Evolutionary conservation across 1,140 invertebrate genomes (phyloP).

Genomic region (Dreissena polymorpha): DNA sequence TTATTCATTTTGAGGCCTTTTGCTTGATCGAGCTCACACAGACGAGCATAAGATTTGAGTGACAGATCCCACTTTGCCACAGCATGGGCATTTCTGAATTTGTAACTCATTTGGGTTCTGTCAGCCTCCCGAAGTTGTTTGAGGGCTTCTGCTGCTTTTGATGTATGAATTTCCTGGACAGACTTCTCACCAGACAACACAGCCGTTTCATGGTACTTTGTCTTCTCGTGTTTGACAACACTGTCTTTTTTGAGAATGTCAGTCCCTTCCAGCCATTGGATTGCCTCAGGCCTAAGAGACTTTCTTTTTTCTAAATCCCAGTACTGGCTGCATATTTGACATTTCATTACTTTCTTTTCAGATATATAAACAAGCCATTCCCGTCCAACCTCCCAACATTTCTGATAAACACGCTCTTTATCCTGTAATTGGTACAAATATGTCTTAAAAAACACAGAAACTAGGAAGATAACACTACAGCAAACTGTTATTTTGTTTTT

Average conservation of each 20-base stretch:
- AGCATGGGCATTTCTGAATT: constrained; percentile 37
- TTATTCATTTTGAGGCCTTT: constrained; percentile 1
- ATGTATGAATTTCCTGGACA: neutral
- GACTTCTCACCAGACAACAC: neutral
- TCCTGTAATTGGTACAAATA: too few relatives aligned
- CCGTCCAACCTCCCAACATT: too few relatives aligned
- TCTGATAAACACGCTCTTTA: too few relatives aligned
- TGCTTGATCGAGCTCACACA: constrained; percentile 33
- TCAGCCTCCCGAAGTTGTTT: neutral
- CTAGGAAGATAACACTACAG: too few relatives aligned
- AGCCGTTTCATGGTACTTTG: neutral
- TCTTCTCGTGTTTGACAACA: neutral
- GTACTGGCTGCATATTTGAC: too few relatives aligned
- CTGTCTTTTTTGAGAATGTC: neutral
- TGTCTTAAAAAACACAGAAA: too few relatives aligned
- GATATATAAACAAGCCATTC: too few relatives aligned
- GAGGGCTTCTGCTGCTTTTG: neutral
- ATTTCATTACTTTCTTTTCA: too few relatives aligned
- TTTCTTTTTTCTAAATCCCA: too few relatives aligned
- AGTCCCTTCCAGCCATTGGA: constrained; percentile 1
- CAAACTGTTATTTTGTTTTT: too few relatives aligned
- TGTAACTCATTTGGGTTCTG: neutral
- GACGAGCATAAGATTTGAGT: constrained; percentile 17
- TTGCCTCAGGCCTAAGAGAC: neutral
- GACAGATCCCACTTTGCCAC: constrained; percentile 37